Base-by-base conservation (phyloP, 2,888 invertebrate species). In the Cataglyphis cursor region DNA sequence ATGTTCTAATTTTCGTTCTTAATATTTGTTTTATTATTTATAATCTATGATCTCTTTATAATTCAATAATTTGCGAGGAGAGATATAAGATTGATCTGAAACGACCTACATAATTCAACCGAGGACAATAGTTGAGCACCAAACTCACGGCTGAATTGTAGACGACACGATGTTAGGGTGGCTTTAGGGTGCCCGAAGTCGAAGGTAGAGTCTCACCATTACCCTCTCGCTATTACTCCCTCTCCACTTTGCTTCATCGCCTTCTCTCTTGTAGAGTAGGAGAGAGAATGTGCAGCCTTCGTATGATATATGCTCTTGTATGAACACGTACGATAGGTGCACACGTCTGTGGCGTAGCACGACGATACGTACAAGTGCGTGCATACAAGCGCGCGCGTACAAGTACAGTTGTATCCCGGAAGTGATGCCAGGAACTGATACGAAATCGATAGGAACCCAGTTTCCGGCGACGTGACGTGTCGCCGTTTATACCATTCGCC, bases 381-480 rank as follows among this genome's bases (percentile, higher is more conserved):
- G 54, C 57, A 48, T 64, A 24, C 64, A 31, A 48, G 76, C 51
- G 31, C n/a, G 51, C 51, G 48, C 59, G 44, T 73, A 57, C 65
- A 73, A 57, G 62, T 18, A 48, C 59, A 81, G 38, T 61, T 54
- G 61, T 48, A 66, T 82, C 66, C 80, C 66, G 66, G 59, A 65
- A 68, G 75, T 38, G 76, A 64, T 62, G 74, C 81, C 57, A 68
- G 68, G 54, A 87, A 84, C 82, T 83, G 89, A 89, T 87, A 89
- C 80, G 75, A 83, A 81, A 84, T 83, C 87, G 82, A 88, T 87
- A 85, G 74, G 74, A 75, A 75, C 41, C 68, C 61, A 21, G 54
- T 44, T 76, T 65, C 66, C 70, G 64, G 61, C 70, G 38, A 68
- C 48, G 64, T 61, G 83, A 73, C 48, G 66, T 65, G 75, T 51